Base-by-base conservation (phyloP, 2,888 invertebrate species). In the Agriotes lineatus region DNA sequence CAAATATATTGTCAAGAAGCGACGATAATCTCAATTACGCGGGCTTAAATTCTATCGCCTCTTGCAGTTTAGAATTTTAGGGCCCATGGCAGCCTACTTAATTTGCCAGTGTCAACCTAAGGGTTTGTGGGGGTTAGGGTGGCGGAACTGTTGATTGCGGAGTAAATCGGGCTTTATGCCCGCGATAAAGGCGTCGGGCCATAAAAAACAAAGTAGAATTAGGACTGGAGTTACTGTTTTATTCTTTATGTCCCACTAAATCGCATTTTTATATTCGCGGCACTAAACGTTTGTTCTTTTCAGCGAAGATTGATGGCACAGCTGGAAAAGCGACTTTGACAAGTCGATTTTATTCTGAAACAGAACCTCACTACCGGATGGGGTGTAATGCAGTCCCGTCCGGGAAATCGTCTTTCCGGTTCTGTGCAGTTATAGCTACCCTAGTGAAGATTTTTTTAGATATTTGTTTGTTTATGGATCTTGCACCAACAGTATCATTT, bases 211-310 rank as follows among this genome's bases (percentile, higher is more conserved):
- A 48, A 16, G 33, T 52, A 30, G 33, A 52, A 33, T 52, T 52
- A 52, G 30, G 16, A 18, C 14, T 16, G 16, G 9, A 33, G 16
- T 52, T 52, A 48, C n/a, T 48, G 22, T 48, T 48, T 18, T 48
- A 14, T 33, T 33, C 25, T 33, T 33, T 52, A 30, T 52, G 52
- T 30, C 18, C 9, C 33, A 52, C 33, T 52, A 52, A 52, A 52
- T 33, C 33, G 30, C 33, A 33, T n/a, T 52, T 52, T 52, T 25
- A 52, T 52, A 30, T 52, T 48, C 48, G 20, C 48, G 18, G 20
- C 48, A 48, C 48, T 52, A 52, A 52, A 52, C 52, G 52, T 52
- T 52, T 52, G 52, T 52, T 52, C 52, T 22, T n/a, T 52, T 52
- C 14, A 33, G 33, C 33, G 33, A 52, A 52, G 52, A 52, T 52